phyloP scores from a whole-genome alignment of 2,797 vertebrate species.

The Artibeus lituratus region DNA sequence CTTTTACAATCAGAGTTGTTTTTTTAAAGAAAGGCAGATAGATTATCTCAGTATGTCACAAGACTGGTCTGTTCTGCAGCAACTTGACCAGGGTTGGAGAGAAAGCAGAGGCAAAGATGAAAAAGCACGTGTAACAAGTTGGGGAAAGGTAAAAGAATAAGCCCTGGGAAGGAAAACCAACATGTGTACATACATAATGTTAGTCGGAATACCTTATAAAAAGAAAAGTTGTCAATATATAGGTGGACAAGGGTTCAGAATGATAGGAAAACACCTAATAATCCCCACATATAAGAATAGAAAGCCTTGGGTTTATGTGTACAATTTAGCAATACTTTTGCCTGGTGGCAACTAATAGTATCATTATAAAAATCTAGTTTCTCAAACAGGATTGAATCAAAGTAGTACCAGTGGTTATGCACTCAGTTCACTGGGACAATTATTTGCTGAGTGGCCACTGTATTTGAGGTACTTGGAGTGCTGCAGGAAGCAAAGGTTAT shows the following conservation, averaged over 20 bases:
- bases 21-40: background rate
- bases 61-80: background rate
- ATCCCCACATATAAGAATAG: background rate
- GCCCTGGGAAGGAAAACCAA: background rate
- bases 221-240: background rate
- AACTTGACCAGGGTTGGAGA: background rate
- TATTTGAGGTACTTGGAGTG: background rate
- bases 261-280: background rate
- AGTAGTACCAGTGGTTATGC: background rate
- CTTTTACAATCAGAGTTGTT: background rate
- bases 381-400: background rate
- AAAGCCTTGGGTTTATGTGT: background rate
- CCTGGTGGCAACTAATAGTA: background rate
- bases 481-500: background rate
- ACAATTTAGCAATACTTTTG: background rate
- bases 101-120: conserved; percentile 16
- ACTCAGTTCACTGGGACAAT: background rate
- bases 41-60: background rate
- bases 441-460: background rate
- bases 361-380: background rate
- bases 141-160: background rate
- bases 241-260: background rate
- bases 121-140: background rate
- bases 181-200: background rate
- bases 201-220: background rate